Base-by-base conservation (phyloP, 2,888 invertebrate species). In the Antheraea yamamai region DNA sequence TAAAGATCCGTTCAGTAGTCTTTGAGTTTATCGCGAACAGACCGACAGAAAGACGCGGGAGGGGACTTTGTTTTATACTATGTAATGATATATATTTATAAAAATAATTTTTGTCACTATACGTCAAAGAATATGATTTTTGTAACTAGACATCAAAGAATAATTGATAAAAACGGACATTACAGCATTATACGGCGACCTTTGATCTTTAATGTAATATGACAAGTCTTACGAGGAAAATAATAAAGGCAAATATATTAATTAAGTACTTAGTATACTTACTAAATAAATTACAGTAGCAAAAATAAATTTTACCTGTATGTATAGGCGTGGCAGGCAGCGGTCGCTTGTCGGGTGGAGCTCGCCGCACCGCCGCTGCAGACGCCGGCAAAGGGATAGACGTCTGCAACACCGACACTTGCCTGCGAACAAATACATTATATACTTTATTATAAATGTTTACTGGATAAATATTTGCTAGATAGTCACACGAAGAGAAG, bases 351-450 rank as follows among this genome's bases (percentile, higher is more conserved):
- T 97, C 97, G 81, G 97, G 97, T 75, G 97, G 97, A 82, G 97
- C 97, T 89, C 97, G 95, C 79, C 97, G 95, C 79, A 96, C 96
- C 74, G 97, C 97, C 83, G 97, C 95, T 79, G 97, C 97, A 52
- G 97, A 97, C 77, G 97, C 97, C 70, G 97, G 97, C 84, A 97
- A 89, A 75, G 97, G 97, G 85, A 97, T 97, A 85, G 97, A 97
- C 81, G 97, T 97, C 85, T 96, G 96, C 85, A 96, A 95, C 87
- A 96, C 96, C 82, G 96, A 95, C 89, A 96, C 95, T 94, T 97
- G 97, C 92, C 97, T 97, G 96, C 26, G 20, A n/a, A 72, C 74
- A 75, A 75, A 72, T 26, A 58, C 64, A 30, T 23, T 20, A 58
- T n/a, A 58, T n/a, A n/a, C 58, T 58, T 58, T n/a, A 4, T 52